Evolutionary conservation across 2,113 vertebrate genomes (phyloP).

Genomic region (Podarcis muralis): DNA sequence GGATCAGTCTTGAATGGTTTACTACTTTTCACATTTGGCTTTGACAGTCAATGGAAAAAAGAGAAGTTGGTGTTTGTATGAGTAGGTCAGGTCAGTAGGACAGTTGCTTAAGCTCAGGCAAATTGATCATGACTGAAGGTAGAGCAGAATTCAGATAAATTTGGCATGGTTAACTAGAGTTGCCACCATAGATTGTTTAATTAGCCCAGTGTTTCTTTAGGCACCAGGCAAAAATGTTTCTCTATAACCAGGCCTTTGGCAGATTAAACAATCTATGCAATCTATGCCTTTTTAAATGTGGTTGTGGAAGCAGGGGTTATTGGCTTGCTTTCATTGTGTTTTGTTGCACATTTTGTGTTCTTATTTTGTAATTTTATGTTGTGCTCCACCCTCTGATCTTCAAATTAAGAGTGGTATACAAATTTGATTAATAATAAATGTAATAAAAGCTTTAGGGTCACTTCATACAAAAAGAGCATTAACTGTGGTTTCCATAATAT

Average conservation of each 20-base stretch:
- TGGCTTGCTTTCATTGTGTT: too few relatives aligned
- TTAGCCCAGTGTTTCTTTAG: too few relatives aligned
- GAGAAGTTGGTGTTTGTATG: neutral
- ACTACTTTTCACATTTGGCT: neutral
- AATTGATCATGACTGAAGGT: neutral
- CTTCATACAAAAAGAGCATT: neutral
- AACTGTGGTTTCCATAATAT: neutral
- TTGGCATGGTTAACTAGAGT: neutral
- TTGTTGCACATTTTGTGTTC: too few relatives aligned
- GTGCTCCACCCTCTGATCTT: too few relatives aligned
- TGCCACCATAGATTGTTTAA: neutral
- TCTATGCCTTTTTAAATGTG: too few relatives aligned
- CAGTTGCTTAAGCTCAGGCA: neutral
- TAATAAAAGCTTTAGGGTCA: neutral
- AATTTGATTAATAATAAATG: too few relatives aligned
- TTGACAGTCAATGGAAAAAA: neutral
- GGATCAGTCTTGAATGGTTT: neutral
- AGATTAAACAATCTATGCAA: too few relatives aligned
- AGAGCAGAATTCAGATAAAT: neutral
- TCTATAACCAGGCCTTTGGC: too few relatives aligned
- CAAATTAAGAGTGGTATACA: too few relatives aligned
- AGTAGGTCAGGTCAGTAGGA: neutral
- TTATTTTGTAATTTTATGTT: too few relatives aligned
- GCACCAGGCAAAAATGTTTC: too few relatives aligned
- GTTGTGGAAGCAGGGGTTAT: too few relatives aligned